Evolutionary conservation across 23 tunicate species (phyloP), one percentile per base, ranked within the genome.

Genomic region (Trididemnum nubilum): DNA sequence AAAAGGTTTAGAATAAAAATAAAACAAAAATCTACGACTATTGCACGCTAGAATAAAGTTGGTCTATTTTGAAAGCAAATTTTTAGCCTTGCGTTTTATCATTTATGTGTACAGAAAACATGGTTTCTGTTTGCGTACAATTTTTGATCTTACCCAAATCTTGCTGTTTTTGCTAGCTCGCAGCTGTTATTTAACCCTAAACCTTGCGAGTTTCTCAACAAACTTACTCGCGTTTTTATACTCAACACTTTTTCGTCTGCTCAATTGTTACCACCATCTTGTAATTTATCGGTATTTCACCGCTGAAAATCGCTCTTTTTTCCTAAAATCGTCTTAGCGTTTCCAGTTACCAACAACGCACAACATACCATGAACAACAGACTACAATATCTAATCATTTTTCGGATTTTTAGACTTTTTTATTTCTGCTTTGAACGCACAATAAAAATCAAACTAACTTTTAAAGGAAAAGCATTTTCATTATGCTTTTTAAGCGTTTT

Each of bases 181-280:
- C 74, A 67, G 38, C 74, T 67, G 38, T 24, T 77, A 77, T 77
- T 77, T 77, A 51, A 77, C 81, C 81, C 81, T 51, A 77, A 77
- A 77, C 67, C 39, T 31, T 32, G n/a, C 31, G 50, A 25, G 86
- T 82, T 82, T 57, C 78, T 35, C 71, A 50, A 82, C 78, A 70
- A 82, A 82, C 86, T 82, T 21, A 18, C 32, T 27, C 33, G 23
- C 70, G 86, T 82, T 70, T 73, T 82, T 35, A 54, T 22, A 29
- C 36, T 78, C 86, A 82, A 82, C 86, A 82, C 64, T 39, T 54
- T 34, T 38, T 25, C 32, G 44, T 71, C 26, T 30, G 22, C 29
- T 49, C 15, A 18, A 9, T 12, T 49, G 57, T 49, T n/a, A n/a
- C n/a, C n/a, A n/a, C n/a, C n/a, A n/a, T n/a, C n/a, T n/a, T n/a